Evolutionary conservation across 2,113 vertebrate species (phyloP).

Genomic region (Sigmodon hispidus): DNA sequence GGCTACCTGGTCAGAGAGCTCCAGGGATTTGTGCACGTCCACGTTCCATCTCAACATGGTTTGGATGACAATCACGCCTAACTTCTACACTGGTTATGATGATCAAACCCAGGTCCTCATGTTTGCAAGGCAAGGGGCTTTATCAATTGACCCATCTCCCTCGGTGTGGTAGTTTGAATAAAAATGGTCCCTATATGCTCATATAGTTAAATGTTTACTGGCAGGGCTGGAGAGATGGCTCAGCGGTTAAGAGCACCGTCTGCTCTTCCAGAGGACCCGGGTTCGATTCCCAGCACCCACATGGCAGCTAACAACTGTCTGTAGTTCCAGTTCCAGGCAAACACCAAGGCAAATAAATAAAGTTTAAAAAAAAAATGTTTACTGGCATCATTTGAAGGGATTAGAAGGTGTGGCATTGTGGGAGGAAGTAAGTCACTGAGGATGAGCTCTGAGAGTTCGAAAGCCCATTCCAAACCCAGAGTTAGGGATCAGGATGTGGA

Average conservation of each 20-base stretch:
- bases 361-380: too few relatives aligned
- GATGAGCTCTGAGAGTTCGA: not conserved
- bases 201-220: not conserved
- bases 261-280: too few relatives aligned
- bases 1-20: not conserved
- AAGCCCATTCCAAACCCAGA: not conserved
- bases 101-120: not conserved
- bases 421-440: not conserved
- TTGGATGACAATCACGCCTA: not conserved
- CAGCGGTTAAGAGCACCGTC: too few relatives aligned
- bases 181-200: not conserved
- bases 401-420: not conserved
- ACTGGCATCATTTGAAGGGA: not conserved
- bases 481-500: too few relatives aligned
- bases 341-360: too few relatives aligned
- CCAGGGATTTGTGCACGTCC: not conserved
- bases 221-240: too few relatives aligned
- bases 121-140: not conserved
- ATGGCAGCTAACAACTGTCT: too few relatives aligned
- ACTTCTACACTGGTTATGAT: not conserved
- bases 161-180: not conserved
- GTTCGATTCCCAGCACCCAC: too few relatives aligned
- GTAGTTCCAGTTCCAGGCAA: too few relatives aligned
- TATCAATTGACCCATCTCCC: not conserved
- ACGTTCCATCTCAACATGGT: not conserved